These are phyloP conservation scores for Dasypus novemcinctus DNA, from an alignment of 2,113 vertebrate species.

Conservation along the genomic window DNA sequence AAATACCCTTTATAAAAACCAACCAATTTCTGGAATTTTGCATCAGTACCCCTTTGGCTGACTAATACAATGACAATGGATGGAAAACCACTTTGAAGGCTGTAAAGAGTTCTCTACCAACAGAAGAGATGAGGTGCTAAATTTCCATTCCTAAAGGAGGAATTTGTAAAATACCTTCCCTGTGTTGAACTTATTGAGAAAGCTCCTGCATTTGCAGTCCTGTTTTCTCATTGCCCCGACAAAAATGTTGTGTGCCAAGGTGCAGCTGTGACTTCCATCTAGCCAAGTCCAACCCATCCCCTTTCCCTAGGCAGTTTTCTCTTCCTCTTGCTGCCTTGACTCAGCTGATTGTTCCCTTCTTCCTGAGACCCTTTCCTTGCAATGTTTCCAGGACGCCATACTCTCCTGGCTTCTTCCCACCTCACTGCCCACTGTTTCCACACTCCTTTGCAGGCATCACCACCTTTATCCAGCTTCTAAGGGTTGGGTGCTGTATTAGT, in stretches of 20 bases:
- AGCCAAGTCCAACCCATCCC: neutral
- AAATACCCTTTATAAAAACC: no score
- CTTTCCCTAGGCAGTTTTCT: accelerated
- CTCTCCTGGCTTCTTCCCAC: neutral
- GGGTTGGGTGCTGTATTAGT: no score
- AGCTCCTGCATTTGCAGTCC: neutral
- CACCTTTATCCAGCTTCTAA: neutral
- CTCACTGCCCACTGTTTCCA: neutral
- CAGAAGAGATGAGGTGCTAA: neutral
- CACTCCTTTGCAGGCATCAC: neutral
- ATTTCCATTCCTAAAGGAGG: neutral
- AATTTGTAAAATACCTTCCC: neutral
- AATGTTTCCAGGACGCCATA: neutral
- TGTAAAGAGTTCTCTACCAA: neutral
- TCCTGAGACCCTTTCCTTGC: neutral
- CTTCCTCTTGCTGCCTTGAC: neutral
- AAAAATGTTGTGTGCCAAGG: accelerated
- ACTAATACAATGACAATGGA: no score
- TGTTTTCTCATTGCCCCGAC: neutral
- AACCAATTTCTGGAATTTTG: no score
- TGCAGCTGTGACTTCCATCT: accelerated
- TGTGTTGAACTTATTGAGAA: neutral
- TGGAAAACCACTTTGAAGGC: neutral
- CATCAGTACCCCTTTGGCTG: no score
- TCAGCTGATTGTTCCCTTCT: neutral